A percentile compares a stretch with the other conserved stretches of the same genome.
phyloP scores from a whole-genome alignment of 2,113 vertebrate species.

The Nesogale talazaci region DNA sequence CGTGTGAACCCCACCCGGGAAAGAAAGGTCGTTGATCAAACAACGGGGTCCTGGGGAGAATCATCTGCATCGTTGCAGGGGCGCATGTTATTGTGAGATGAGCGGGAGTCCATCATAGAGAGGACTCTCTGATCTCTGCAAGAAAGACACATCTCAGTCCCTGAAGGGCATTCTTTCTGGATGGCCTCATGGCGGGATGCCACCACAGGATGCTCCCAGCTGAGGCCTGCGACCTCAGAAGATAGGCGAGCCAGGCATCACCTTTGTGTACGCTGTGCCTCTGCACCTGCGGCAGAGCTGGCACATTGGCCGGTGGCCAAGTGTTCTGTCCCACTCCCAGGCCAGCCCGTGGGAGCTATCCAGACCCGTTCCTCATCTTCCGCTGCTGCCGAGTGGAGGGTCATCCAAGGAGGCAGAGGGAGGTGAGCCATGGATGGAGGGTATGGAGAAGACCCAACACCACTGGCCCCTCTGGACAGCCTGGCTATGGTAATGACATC shows the following conservation, averaged over 20 bases:
- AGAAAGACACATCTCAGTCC: neutral
- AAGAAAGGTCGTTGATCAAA: neutral
- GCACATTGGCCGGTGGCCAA: too few species aligned
- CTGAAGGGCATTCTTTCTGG: neutral
- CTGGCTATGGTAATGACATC: too few species aligned
- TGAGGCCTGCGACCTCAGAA: neutral
- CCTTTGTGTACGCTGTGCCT: neutral
- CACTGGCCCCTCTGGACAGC: neutral
- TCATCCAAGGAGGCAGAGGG: neutral
- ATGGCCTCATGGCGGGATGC: neutral
- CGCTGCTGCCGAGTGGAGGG: neutral
- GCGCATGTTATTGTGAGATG: neutral
- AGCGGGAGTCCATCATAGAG: neutral
- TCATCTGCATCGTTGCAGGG: neutral
- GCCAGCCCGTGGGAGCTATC: neutral
- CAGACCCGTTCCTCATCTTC: neutral
- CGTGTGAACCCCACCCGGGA: neutral
- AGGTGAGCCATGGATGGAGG: fast-evolving
- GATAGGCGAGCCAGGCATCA: neutral
- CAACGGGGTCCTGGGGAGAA: neutral
- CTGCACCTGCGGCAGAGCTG: neutral
- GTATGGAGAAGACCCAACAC: neutral
- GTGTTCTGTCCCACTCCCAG: neutral
- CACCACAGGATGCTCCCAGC: too few species aligned
- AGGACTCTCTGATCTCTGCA: neutral